Conservation (phyloP, 2,888 invertebrate genomes). For the Rugalucina vietnamica region DNA sequence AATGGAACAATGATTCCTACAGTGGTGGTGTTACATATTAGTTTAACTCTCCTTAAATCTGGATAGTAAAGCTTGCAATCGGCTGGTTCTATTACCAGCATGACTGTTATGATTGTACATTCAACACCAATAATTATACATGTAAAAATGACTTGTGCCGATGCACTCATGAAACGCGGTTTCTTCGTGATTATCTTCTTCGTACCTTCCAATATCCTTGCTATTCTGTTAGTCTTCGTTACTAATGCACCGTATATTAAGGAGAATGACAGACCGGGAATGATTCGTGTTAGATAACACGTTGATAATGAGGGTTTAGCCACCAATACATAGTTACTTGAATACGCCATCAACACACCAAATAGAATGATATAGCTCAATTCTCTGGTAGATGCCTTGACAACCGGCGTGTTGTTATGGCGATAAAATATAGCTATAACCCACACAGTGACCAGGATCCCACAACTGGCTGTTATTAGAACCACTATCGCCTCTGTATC, state of each 20-base stretch:
- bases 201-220: slow-evolving; percentile 98
- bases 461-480: slow-evolving; percentile 90
- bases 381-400: slow-evolving; percentile 93
- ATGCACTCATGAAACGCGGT: slow-evolving; percentile 91
- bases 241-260: slow-evolving; percentile 98
- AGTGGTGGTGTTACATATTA: slow-evolving; percentile 88
- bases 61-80: slow-evolving; percentile 85
- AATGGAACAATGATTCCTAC: slow-evolving; percentile 90
- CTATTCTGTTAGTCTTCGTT: slow-evolving; percentile 98
- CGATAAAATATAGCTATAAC: slow-evolving; percentile 92
- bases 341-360: slow-evolving; percentile 80
- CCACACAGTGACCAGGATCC: slow-evolving; percentile 91
- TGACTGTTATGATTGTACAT: slow-evolving; percentile 88
- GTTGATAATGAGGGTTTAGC: slow-evolving; percentile 91
- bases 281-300: slow-evolving; percentile 94
- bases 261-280: slow-evolving; percentile 97
- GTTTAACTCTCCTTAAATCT: slow-evolving; percentile 85
- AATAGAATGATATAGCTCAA: slow-evolving; percentile 92
- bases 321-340: slow-evolving; percentile 94
- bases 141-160: slow-evolving; percentile 89
- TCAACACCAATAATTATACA: slow-evolving; percentile 94
- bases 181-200: slow-evolving; percentile 95
- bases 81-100: slow-evolving; percentile 87
- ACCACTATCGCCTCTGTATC: slow-evolving; percentile 88
- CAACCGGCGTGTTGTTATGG: slow-evolving; percentile 97